A percentile compares a stretch with the other conserved stretches of the same genome.
Conservation (phyloP, 2,113 vertebrate genomes). For the Heliornis fulica region DNA sequence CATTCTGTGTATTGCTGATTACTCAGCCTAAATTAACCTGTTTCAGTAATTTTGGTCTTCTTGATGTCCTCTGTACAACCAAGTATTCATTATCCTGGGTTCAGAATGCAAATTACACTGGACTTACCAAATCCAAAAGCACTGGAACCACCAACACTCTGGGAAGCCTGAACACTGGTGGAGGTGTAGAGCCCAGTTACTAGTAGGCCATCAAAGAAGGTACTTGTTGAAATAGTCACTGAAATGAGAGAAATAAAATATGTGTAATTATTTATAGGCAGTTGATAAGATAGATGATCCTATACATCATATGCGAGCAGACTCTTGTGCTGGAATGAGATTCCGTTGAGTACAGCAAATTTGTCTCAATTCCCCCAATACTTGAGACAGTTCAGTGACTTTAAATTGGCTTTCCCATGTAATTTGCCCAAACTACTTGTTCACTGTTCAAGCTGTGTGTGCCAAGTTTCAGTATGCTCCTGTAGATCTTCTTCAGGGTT, state of each 20-base stretch:
- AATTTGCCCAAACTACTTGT: neutral
- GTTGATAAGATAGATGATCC: neutral
- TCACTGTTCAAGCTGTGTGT: neutral
- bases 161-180: constrained; percentile 89
- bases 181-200: constrained; percentile 98
- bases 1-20: neutral
- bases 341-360: neutral
- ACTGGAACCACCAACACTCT: constrained; percentile 85
- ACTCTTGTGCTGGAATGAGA: neutral
- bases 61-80: neutral
- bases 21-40: neutral
- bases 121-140: constrained; percentile 96
- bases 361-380: neutral
- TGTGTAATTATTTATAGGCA: neutral
- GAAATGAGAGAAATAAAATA: constrained; percentile 46
- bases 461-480: neutral
- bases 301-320: neutral
- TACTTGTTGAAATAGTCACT: constrained; percentile 97
- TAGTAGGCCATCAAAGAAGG: constrained; percentile 93
- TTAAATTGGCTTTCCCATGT: neutral
- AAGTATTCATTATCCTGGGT: neutral
- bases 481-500: neutral
- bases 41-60: neutral
- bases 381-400: neutral
- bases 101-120: neutral